phyloP scores from a whole-genome alignment of 2,888 invertebrate species.

The Cacoxenus indagator region DNA sequence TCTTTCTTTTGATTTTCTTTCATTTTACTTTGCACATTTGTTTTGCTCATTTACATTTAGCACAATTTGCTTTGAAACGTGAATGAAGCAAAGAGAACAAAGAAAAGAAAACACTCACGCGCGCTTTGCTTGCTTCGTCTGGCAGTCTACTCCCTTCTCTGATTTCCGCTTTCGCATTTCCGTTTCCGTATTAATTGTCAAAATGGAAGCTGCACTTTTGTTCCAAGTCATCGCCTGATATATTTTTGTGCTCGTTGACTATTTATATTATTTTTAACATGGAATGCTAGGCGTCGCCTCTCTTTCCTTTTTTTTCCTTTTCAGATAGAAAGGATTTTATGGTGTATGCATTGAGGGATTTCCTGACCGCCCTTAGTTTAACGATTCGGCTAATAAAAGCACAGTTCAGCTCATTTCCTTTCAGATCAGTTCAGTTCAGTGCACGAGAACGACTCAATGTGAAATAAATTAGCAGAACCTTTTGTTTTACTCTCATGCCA shows the following conservation, averaged over 20 bases:
- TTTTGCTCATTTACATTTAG: constrained; percentile 13
- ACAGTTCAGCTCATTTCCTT: not conserved
- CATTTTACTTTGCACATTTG: not conserved
- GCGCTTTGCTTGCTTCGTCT: not conserved
- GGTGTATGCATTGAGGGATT: constrained; percentile 40
- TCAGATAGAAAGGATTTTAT: constrained; percentile 10
- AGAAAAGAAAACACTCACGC: not conserved
- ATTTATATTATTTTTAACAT: not conserved
- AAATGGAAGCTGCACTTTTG: not conserved
- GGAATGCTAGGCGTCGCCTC: not conserved
- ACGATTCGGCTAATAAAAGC: not conserved
- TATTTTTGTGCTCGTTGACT: not conserved
- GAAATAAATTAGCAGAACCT: not conserved
- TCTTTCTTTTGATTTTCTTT: constrained; percentile 2
- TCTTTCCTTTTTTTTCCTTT: not conserved
- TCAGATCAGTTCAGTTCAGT: too few relatives aligned
- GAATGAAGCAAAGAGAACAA: not conserved
- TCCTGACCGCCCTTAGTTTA: not conserved
- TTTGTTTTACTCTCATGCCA: not conserved
- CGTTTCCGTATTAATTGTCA: not conserved
- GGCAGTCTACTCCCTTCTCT: not conserved
- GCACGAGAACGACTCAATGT: too few relatives aligned
- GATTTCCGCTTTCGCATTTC: not conserved
- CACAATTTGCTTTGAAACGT: not conserved
- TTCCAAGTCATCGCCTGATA: not conserved